These are phyloP conservation scores for Eolophus roseicapilla DNA, from an alignment of 2,113 vertebrate genomes.

Conservation along the genomic window DNA sequence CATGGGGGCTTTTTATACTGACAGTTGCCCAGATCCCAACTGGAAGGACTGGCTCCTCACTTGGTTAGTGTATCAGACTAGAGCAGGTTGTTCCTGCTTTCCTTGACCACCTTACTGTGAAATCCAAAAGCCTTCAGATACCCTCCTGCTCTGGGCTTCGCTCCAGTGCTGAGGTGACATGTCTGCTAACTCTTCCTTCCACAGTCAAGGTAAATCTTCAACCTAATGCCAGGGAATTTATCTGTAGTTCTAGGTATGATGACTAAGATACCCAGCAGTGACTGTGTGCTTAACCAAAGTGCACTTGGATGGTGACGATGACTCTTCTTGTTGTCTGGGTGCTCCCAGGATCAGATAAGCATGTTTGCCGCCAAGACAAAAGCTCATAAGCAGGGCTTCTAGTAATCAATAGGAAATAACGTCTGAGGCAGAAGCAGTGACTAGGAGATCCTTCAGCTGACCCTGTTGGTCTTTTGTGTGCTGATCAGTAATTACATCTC, in stretches of 20 bases:
- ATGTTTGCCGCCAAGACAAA: not conserved
- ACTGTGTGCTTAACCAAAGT: not conserved
- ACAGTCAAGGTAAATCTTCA: not conserved
- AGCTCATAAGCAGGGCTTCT: not conserved
- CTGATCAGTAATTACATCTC: not conserved
- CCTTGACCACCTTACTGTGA: not conserved
- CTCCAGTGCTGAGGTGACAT: not conserved
- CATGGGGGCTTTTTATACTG: not conserved
- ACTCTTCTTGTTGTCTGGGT: not conserved
- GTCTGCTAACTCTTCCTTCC: not conserved
- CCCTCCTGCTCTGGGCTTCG: not conserved
- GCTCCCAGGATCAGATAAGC: not conserved
- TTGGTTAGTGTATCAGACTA: not conserved
- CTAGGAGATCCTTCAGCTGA: not conserved
- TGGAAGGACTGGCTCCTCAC: not conserved
- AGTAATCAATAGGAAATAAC: not conserved
- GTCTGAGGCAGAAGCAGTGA: not conserved
- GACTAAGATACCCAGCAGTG: not conserved
- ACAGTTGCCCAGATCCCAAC: accelerated
- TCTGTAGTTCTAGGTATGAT: not conserved
- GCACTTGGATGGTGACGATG: not conserved
- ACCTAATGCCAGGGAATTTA: not conserved
- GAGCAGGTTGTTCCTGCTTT: not conserved
- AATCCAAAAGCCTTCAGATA: not conserved
- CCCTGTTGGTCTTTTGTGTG: not conserved